phyloP scores from a whole-genome alignment of 2,888 invertebrate species.

The Hipparchia semele region DNA sequence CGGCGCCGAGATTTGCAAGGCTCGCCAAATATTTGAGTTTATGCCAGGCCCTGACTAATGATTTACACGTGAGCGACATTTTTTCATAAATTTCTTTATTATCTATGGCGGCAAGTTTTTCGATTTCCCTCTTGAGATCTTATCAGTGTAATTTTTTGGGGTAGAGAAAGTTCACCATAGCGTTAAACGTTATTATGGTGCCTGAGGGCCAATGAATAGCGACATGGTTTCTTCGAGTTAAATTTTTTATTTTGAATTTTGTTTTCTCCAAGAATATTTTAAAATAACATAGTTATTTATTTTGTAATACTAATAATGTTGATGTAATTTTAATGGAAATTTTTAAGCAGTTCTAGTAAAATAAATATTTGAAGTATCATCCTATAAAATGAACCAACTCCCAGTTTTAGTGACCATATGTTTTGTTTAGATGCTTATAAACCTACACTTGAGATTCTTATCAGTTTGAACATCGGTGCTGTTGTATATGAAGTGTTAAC shows the following conservation, averaged over 20 bases:
- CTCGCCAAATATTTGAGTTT: slow-evolving; percentile 75
- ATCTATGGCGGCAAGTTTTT: slow-evolving; percentile 50
- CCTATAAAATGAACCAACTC: neutral
- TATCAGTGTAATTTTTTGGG: neutral
- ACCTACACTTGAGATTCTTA: neutral
- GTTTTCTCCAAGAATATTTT: no score
- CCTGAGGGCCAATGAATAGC: neutral
- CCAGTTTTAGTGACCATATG: neutral
- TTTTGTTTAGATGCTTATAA: slow-evolving; percentile 2
- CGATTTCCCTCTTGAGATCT: slow-evolving; percentile 43
- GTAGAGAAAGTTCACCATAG: neutral
- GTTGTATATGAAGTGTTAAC: slow-evolving; percentile 38
- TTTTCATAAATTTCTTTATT: slow-evolving; percentile 52
- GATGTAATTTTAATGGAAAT: no score
- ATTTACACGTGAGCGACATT: slow-evolving; percentile 69
- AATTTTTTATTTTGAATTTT: no score
- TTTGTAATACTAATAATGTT: no score
- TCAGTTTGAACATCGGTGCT: slow-evolving; percentile 31
- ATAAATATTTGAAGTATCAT: neutral
- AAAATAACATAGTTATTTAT: no score
- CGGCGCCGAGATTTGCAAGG: slow-evolving; percentile 76
- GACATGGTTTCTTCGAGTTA: neutral
- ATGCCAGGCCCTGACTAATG: slow-evolving; percentile 70
- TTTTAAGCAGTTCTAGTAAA: neutral
- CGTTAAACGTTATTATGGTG: neutral